phyloP scores from a whole-genome alignment of 2,888 invertebrate genomes.

The Epirrhoe tristata region DNA sequence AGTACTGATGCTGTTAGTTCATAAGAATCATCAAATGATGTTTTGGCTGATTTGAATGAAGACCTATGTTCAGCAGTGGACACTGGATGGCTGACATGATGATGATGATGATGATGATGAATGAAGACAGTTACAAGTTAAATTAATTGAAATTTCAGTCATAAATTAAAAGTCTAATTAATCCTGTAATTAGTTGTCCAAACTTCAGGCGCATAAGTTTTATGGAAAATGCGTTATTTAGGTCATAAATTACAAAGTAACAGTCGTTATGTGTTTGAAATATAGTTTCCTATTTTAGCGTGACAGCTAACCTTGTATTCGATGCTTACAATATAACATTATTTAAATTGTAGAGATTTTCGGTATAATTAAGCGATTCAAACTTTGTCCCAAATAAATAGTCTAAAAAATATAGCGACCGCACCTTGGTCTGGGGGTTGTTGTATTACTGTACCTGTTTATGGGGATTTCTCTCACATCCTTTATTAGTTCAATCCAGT shows the following conservation, averaged over 20 bases:
- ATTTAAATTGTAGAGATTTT: constrained; percentile 34
- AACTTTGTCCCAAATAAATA: constrained; percentile 17
- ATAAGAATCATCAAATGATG: neutral
- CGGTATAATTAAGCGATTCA: constrained; percentile 30
- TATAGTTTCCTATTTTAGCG: constrained; percentile 8
- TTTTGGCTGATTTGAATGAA: no score
- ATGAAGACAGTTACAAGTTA: no score
- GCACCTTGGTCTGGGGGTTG: neutral
- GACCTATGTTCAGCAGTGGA: no score
- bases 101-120: no score
- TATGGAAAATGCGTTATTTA: constrained; percentile 9
- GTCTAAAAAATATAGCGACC: neutral
- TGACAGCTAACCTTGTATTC: constrained; percentile 14
- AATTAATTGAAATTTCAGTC: no score
- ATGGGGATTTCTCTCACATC: no score
- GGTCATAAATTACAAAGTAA: constrained; percentile 14
- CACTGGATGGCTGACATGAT: no score
- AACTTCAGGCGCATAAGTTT: neutral
- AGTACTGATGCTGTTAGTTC: neutral
- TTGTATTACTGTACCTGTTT: no score
- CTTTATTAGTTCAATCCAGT: no score
- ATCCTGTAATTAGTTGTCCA: no score
- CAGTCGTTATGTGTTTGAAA: constrained; percentile 14
- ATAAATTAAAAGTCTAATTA: no score
- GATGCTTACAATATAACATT: constrained; percentile 19